Percentiles rank a stretch among this genome's conserved stretches.
Conservation (phyloP, 1,140 invertebrate species). For the Amyelois transitella region DNA sequence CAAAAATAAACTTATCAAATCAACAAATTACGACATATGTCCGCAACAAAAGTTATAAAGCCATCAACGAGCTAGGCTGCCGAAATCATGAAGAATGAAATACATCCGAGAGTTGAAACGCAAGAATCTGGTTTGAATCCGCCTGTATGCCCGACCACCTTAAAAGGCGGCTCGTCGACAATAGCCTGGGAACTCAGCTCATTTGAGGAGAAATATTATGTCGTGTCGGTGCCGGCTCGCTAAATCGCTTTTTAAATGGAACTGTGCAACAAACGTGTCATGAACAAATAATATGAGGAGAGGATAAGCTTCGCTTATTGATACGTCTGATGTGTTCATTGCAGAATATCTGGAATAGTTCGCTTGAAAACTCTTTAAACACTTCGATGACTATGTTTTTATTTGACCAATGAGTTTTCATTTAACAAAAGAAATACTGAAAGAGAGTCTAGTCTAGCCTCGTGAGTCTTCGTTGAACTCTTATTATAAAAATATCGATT, state of each 20-base stretch:
- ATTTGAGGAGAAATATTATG: conserved; percentile 67
- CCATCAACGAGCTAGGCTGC: background rate
- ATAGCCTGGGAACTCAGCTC: conserved; percentile 68
- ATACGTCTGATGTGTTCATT: background rate
- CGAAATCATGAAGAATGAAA: background rate
- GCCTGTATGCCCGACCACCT: conserved; percentile 50
- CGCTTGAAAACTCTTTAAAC: background rate
- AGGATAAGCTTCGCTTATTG: conserved; percentile 5
- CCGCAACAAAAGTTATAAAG: background rate
- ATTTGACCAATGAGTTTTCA: no score
- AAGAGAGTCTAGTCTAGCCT: no score
- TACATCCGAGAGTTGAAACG: conserved; percentile 24
- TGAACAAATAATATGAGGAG: conserved; percentile 28
- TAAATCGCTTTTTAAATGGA: conserved; percentile 60
- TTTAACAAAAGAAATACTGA: no score
- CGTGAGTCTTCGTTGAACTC: no score
- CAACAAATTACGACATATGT: background rate
- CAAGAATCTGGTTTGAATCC: conserved; percentile 42
- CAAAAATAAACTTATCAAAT: background rate
- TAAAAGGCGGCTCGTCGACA: conserved; percentile 60
- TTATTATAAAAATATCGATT: no score
- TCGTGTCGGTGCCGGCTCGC: conserved; percentile 29
- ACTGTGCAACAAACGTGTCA: conserved; percentile 27
- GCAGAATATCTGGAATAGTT: background rate
- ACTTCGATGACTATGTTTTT: background rate